Evolutionary conservation across 1,140 invertebrate species (phyloP), one percentile per base, ranked within the genome.

Genomic region (Patella vulgata): DNA sequence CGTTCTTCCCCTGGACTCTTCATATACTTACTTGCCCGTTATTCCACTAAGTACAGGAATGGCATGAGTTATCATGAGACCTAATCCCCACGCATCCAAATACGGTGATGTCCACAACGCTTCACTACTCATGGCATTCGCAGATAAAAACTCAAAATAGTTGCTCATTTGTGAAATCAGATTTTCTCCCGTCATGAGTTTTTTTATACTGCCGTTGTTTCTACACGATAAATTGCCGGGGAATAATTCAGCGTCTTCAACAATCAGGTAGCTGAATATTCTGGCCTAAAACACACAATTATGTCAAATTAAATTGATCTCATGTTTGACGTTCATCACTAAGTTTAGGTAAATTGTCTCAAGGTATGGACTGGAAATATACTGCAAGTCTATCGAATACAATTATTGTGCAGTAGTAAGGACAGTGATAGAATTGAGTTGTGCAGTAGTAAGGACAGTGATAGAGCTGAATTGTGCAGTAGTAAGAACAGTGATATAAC

Each of bases 91-190:
- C 6, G 79, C 70, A 71, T 86, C 84, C 9, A 86, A 68, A 62
- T 86, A 86, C 0, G 84, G 84, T 14, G 84, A 82, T 6, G 84
- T 86, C 84, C 84, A 86, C 46, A 85, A 54, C 11, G 83, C 81
- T 19, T 77, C 65, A 14, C 66, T 77, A 19, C 75, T 83, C 52
- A 74, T 70, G 4, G 84, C 77, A 68, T 80, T 83, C 19, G 77
- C 73, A 1, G 84, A 82, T 43, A 86, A 66, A 53, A 82, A 86
- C 28, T 82, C 79, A 70, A 85, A 86, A 62, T 86, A 86, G 62
- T 84, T 83, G 55, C 71, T 72, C 83, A 86, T 85, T 71, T 85
- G 77, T 8, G 82, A 83, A 56, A 86, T 86, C 9, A 86, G 74
- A 63, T 85, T 85, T 62, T 85, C 82, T 9, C 84, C 84, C 30